Evolutionary conservation across 2,888 invertebrate genomes (phyloP).

Genomic region (Pterostichus madidus): DNA sequence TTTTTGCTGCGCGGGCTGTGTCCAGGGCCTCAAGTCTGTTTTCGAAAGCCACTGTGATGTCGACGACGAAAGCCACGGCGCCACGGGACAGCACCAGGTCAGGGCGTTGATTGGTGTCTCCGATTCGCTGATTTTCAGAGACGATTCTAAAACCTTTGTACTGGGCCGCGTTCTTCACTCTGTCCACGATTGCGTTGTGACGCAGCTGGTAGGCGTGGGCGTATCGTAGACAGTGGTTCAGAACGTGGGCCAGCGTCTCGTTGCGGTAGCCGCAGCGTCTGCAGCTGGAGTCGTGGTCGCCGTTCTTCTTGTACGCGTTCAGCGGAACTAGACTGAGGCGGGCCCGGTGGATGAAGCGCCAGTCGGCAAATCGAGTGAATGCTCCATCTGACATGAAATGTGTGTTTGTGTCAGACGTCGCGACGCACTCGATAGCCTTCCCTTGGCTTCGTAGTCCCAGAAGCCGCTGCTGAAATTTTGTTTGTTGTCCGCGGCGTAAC

Average conservation of each 20-base stretch:
- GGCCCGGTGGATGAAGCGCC: slow-evolving; percentile 74
- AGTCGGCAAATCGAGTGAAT: slow-evolving; percentile 73
- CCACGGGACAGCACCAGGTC: slow-evolving; percentile 70
- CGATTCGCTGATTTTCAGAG: slow-evolving; percentile 66
- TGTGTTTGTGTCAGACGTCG: slow-evolving; percentile 65
- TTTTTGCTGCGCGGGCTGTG: slow-evolving; percentile 69
- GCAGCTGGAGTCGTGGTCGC: background rate
- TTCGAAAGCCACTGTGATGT: slow-evolving; percentile 73
- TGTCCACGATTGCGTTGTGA: slow-evolving; percentile 69
- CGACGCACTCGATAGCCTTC: slow-evolving; percentile 34
- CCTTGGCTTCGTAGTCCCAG: slow-evolving; percentile 6
- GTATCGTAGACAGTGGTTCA: slow-evolving; percentile 72
- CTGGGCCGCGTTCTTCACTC: background rate
- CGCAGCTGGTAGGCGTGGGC: slow-evolving; percentile 71
- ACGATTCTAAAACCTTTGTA: background rate
- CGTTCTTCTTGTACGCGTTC: slow-evolving; percentile 67
- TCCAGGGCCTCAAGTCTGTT: slow-evolving; percentile 70
- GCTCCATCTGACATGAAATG: slow-evolving; percentile 71
- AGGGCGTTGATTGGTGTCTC: slow-evolving; percentile 68
- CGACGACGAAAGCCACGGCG: slow-evolving; percentile 70
- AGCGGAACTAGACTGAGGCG: slow-evolving; percentile 72
- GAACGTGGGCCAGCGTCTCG: slow-evolving; percentile 74
- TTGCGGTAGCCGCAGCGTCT: slow-evolving; percentile 63
- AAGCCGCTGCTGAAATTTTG: background rate
- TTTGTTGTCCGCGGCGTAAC: background rate